Percentiles rank a stretch among this genome's conserved stretches.
These are phyloP conservation scores for Empis livida DNA, from an alignment of 2,888 invertebrate genomes.

Conservation along the genomic window DNA sequence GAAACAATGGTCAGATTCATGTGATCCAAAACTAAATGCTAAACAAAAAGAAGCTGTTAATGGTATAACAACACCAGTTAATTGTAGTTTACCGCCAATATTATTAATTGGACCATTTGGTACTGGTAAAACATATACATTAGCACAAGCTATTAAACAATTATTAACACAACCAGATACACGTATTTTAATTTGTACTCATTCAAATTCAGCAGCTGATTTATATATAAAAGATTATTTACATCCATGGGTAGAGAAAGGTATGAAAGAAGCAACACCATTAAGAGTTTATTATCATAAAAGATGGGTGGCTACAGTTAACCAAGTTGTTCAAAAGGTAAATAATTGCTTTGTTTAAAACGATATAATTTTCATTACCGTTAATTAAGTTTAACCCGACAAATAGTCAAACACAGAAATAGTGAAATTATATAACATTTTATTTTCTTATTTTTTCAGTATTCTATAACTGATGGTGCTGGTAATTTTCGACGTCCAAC, in stretches of 20 bases:
- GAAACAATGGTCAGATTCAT: conserved; percentile 50
- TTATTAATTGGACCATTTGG: conserved; percentile 69
- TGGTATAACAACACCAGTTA: conserved; percentile 55
- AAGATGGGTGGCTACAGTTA: conserved; percentile 66
- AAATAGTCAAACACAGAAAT: too few species aligned
- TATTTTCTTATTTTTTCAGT: conserved; percentile 37
- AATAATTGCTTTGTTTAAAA: too few species aligned
- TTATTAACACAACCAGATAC: conserved; percentile 49
- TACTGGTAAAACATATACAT: conserved; percentile 76
- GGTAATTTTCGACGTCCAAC: conserved; percentile 55
- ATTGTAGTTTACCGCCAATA: conserved; percentile 52
- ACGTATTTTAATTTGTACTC: conserved; percentile 68
- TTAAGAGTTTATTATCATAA: conserved; percentile 68
- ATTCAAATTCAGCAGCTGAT: conserved; percentile 79
- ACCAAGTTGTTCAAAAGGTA: conserved; percentile 52
- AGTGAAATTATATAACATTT: too few species aligned
- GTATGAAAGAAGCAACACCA: conserved; percentile 52
- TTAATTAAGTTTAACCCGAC: too few species aligned
- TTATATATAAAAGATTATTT: conserved; percentile 74
- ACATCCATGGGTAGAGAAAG: conserved; percentile 58
- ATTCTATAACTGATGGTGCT: conserved; percentile 54
- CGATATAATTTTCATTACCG: too few species aligned
- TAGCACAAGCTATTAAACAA: conserved; percentile 61
- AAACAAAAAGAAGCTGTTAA: conserved; percentile 69
- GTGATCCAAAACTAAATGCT: conserved; percentile 53